These are phyloP conservation scores for Saccopteryx leptura DNA, from an alignment of 2,113 vertebrate species.

Conservation along the genomic window DNA sequence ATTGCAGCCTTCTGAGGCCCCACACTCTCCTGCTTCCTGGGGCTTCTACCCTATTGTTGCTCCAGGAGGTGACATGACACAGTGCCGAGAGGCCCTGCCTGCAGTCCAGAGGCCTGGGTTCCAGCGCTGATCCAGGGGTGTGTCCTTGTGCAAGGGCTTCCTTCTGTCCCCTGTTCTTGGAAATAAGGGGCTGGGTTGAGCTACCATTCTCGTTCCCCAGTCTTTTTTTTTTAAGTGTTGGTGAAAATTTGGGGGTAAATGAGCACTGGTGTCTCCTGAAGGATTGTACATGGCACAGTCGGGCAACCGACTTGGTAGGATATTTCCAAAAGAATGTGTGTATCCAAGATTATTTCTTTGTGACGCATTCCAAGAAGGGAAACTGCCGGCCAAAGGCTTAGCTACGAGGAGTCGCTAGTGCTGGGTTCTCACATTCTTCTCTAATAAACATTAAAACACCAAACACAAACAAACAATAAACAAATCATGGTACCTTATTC, in stretches of 20 bases:
- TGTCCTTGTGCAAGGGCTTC: background rate
- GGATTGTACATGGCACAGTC: background rate
- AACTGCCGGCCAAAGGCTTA: too few relatives aligned
- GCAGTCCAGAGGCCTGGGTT: fast-evolving
- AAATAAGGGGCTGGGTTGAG: background rate
- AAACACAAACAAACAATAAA: background rate
- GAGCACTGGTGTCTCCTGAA: background rate
- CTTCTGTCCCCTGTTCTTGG: background rate
- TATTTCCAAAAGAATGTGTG: background rate
- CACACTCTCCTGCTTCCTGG: background rate
- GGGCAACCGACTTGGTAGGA: background rate
- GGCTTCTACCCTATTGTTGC: background rate
- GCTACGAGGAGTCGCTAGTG: background rate
- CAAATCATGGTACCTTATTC: background rate
- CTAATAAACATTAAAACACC: background rate
- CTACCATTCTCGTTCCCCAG: too few relatives aligned
- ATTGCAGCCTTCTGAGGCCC: background rate
- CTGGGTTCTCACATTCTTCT: background rate
- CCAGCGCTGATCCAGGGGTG: background rate
- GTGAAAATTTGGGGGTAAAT: background rate
- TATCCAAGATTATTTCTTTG: background rate
- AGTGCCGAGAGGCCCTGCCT: background rate
- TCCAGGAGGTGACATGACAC: background rate
- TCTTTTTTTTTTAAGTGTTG: background rate
- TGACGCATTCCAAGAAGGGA: background rate